These are phyloP conservation scores for Camponotus pennsylvanicus DNA, from an alignment of 1,140 invertebrate species.

Conservation along the genomic window DNA sequence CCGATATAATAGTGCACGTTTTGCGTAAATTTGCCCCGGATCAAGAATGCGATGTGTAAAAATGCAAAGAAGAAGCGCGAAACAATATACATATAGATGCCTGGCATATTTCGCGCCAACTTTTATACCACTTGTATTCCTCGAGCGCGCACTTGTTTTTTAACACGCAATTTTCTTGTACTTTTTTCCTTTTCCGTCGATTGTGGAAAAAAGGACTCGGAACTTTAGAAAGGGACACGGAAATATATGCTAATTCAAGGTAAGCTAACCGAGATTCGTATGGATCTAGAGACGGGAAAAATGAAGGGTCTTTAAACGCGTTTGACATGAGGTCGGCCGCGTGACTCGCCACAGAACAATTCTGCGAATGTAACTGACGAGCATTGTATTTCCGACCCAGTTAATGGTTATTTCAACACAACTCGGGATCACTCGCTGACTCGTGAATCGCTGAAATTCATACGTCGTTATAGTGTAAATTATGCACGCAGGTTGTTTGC, in stretches of 20 bases:
- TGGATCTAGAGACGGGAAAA: conserved; percentile 10
- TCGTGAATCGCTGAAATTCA: conserved; percentile 34
- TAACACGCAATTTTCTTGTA: background rate
- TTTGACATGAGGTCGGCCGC: conserved; percentile 52
- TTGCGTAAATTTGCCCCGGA: background rate
- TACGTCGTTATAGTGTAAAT: conserved; percentile 11
- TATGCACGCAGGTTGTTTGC: conserved; percentile 7
- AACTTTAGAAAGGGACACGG: background rate
- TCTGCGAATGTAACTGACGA: conserved; percentile 54
- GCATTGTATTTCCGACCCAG: conserved; percentile 54
- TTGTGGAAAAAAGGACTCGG: background rate
- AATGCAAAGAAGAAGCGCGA: background rate
- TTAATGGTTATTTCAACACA: conserved; percentile 58
- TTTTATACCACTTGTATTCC: background rate
- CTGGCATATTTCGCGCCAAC: background rate
- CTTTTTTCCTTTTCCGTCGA: background rate
- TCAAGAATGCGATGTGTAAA: conserved; percentile 11
- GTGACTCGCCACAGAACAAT: conserved; percentile 48
- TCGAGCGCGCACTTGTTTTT: background rate
- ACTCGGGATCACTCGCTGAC: conserved; percentile 31
- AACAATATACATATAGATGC: background rate
- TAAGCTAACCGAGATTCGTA: conserved; percentile 38
- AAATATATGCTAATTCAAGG: conserved; percentile 32
- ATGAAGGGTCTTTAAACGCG: conserved; percentile 25
- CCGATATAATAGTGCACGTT: conserved; percentile 9